phyloP scores from a whole-genome alignment of 2,888 invertebrate genomes.

The Epistrophella euchroma region DNA sequence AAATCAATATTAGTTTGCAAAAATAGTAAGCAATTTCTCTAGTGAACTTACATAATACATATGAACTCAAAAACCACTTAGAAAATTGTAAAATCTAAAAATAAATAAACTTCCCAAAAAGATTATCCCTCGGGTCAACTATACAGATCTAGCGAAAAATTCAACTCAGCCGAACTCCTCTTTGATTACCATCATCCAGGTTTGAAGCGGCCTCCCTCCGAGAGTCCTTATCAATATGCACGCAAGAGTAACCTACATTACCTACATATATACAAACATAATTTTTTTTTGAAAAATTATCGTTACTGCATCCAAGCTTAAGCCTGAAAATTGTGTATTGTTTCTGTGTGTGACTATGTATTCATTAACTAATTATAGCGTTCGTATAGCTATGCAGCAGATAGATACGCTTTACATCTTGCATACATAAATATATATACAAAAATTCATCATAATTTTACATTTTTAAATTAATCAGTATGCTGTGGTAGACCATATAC shows the following conservation, averaged over 20 bases:
- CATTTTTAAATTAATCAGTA: slow-evolving; percentile 12
- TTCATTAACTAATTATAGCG: slow-evolving; percentile 60
- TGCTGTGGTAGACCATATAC: neutral
- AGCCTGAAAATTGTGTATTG: slow-evolving; percentile 34
- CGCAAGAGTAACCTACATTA: slow-evolving; percentile 56
- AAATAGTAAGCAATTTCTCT: neutral
- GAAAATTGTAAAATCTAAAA: neutral
- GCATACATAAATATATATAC: neutral
- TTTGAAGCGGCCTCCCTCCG: slow-evolving; percentile 79
- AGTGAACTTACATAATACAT: neutral
- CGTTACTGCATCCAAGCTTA: slow-evolving; percentile 55
- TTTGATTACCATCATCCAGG: slow-evolving; percentile 82
- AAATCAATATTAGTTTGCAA: neutral
- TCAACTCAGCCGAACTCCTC: slow-evolving; percentile 87
- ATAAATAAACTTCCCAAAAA: slow-evolving; percentile 77
- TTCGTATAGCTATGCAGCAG: slow-evolving; percentile 11
- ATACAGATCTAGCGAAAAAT: slow-evolving; percentile 87
- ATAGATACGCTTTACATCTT: slow-evolving; percentile 40
- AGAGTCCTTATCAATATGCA: slow-evolving; percentile 71
- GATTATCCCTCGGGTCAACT: slow-evolving; percentile 85
- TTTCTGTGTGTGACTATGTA: slow-evolving; percentile 38
- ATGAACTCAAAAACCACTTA: neutral
- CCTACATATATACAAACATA: neutral
- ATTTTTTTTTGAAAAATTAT: neutral
- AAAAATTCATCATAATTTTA: slow-evolving; percentile 6